A percentile compares a stretch with the other conserved stretches of the same genome.
Conservation (phyloP, 2,888 invertebrate species). For the Coelogynopora nodosa region DNA sequence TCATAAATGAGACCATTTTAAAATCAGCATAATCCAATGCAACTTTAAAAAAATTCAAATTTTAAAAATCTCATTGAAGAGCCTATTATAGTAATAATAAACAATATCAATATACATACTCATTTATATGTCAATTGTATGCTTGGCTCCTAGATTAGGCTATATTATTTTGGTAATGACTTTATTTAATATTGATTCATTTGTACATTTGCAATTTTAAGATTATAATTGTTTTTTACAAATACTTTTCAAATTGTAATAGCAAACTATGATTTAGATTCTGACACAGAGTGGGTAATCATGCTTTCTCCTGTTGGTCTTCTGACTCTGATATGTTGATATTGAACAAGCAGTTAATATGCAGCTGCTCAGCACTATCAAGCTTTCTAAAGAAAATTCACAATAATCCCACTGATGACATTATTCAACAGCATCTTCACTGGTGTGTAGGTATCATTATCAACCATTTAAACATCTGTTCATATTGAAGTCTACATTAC, state of each 20-base stretch:
- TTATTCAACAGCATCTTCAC: background rate
- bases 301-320: conserved; percentile 1
- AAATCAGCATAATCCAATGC: no score
- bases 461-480: background rate
- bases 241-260: conserved; percentile 11
- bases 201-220: background rate
- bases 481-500: background rate
- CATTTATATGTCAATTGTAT: no score
- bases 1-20: no score
- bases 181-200: conserved; percentile 26
- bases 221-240: background rate
- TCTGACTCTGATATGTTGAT: conserved; percentile 27
- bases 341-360: background rate
- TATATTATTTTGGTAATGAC: background rate
- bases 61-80: no score
- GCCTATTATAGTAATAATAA: no score
- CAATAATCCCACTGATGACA: background rate
- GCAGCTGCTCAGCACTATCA: background rate
- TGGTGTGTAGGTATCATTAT: background rate
- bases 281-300: background rate
- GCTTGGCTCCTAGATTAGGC: no score
- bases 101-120: no score
- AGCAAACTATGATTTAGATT: background rate
- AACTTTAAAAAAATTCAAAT: no score
- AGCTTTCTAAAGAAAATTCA: background rate